A percentile compares a stretch with the other conserved stretches of the same genome.
These are phyloP conservation scores for Temnopleurus reevesii DNA, from an alignment of 53 echinoderm and acorn worm species.

Conservation along the genomic window DNA sequence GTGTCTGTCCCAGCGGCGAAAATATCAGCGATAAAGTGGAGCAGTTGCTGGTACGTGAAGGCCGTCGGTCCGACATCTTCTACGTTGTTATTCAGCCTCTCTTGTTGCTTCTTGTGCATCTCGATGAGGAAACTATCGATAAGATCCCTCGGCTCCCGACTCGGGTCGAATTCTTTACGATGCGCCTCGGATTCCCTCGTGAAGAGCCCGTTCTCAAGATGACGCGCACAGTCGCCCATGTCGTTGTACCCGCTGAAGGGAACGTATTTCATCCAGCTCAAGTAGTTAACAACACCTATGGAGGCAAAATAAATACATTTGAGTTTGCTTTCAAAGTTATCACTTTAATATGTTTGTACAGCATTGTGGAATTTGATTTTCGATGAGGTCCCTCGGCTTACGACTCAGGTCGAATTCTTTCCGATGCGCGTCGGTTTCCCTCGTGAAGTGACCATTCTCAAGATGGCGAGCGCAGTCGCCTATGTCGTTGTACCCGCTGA, in stretches of 20 bases:
- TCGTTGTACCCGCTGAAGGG: slow-evolving; percentile 55
- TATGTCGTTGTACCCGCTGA: slow-evolving; percentile 47
- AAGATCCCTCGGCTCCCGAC: slow-evolving; percentile 45
- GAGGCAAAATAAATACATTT: not conserved
- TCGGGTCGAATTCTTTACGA: slow-evolving; percentile 31
- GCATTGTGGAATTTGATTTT: too few species aligned
- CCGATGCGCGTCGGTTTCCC: slow-evolving; percentile 47
- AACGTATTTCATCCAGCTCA: slow-evolving; percentile 60
- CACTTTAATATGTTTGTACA: too few species aligned
- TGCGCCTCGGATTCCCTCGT: slow-evolving; percentile 50
- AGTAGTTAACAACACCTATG: slow-evolving; percentile 52
- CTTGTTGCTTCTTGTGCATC: slow-evolving; percentile 29
- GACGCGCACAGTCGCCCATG: slow-evolving; percentile 7
- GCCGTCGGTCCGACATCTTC: not conserved
- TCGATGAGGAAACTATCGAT: slow-evolving; percentile 60
- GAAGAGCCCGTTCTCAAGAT: slow-evolving; percentile 51
- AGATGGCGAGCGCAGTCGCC: slow-evolving; percentile 24
- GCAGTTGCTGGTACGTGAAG: slow-evolving; percentile 52
- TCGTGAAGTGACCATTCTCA: slow-evolving; percentile 37
- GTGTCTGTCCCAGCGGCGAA: slow-evolving; percentile 70
- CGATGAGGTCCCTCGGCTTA: slow-evolving; percentile 54
- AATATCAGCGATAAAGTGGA: slow-evolving; percentile 59
- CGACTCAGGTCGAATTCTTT: slow-evolving; percentile 33
- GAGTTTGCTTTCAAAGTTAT: too few species aligned
- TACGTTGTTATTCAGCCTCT: not conserved